Conservation (phyloP, 1,140 invertebrate species). For the Halictus rubicundus region DNA sequence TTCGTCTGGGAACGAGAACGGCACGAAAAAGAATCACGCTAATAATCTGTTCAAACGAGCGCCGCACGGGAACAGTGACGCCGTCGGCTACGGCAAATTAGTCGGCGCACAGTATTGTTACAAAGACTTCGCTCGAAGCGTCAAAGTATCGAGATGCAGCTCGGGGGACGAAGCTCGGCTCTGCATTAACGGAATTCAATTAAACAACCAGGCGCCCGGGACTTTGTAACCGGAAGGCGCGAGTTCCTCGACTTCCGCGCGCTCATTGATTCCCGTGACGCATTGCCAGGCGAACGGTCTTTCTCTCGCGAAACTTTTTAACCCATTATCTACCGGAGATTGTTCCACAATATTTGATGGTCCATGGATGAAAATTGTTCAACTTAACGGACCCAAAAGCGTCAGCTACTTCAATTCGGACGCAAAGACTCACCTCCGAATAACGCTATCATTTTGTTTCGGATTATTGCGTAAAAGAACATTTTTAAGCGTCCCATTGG, state of each 20-base stretch:
- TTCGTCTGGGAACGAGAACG: background rate
- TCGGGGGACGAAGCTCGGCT: background rate
- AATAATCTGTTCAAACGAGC: too few relatives aligned
- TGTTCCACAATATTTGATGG: too few relatives aligned
- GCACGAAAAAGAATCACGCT: background rate
- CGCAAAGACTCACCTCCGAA: too few relatives aligned
- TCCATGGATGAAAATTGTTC: too few relatives aligned
- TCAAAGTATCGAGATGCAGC: background rate
- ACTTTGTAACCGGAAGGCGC: background rate
- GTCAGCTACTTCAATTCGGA: too few relatives aligned
- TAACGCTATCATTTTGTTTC: too few relatives aligned
- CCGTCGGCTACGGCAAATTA: background rate
- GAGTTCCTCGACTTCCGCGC: background rate
- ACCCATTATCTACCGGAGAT: too few relatives aligned
- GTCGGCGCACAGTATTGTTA: background rate
- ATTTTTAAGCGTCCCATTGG: too few relatives aligned
- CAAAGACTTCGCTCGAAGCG: too few relatives aligned
- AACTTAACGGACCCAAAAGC: too few relatives aligned
- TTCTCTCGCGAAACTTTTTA: background rate
- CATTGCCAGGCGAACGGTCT: background rate
- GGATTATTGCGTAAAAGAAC: too few relatives aligned
- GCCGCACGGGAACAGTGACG: too few relatives aligned
- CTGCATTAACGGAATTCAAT: slow-evolving; percentile 3
- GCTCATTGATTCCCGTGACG: background rate
- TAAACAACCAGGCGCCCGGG: background rate